Evolutionary conservation across 2,797 vertebrate genomes (phyloP), one percentile per base, ranked within the genome.

Genomic region (Myotis daubentonii): DNA sequence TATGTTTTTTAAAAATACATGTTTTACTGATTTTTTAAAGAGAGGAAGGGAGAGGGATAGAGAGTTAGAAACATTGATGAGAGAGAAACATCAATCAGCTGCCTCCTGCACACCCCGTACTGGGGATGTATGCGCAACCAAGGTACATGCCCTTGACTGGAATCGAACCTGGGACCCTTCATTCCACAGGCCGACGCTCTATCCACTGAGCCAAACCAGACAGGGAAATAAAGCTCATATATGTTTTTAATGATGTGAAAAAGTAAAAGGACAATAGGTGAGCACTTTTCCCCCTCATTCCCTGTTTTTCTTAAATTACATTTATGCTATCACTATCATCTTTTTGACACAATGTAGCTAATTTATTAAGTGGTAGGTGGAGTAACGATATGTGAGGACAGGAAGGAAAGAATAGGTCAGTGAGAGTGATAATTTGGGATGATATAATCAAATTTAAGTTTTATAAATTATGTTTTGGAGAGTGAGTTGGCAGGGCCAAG

Each of bases 221-320:
- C 60, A 62, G 60, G 60, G 60, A 5, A 84, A 90, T 94, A 47
- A 47, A 47, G 47, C 47, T 47, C 47, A 47, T 47, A 47, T 47
- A 72, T 94, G 44, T 79, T 92, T 94, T 53, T 95, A 92, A 80
- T 93, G 82, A 90, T 80, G 82, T 92, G 28, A 9, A 86, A 94
- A 93, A 74, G 65, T 82, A 51, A 79, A 92, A 94, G 75, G 13
- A 75, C 41, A 60, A 55, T 44, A 92, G 78, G 87, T 88, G 65
- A 86, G 6, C 23, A 41, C 28, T 92, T 79, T 78, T 0, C 11
- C 33, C 33, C 30, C 36, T 23, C 20, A n/a, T 85, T 93, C 79
- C 19, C 30, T 94, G 84, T 7, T 60, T 20, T 89, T 90, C 44
- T 89, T 90, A 75, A 95, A 87, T 81, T 71, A 19, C 88, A 49